phyloP scores from a whole-genome alignment of 2,113 vertebrate species.

The Murina feae region DNA sequence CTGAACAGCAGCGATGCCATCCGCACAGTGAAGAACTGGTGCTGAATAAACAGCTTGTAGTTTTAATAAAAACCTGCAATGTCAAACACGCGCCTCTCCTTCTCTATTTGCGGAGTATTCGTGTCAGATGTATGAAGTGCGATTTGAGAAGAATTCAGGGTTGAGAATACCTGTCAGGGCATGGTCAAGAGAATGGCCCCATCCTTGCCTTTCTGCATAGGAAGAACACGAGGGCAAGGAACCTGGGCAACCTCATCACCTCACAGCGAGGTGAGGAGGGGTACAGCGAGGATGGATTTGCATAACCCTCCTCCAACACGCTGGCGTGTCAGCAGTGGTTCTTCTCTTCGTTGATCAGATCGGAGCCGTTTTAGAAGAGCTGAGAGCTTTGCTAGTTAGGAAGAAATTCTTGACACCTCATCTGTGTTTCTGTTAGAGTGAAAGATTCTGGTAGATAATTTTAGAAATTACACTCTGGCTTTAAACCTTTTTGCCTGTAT shows the following conservation, averaged over 20 bases:
- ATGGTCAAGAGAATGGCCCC: neutral
- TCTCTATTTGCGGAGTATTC: neutral
- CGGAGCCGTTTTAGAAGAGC: slow-evolving; percentile 19
- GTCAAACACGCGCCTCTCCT: neutral
- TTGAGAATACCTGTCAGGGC: neutral
- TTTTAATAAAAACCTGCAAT: neutral
- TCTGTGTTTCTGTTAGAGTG: neutral
- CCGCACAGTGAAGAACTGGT: slow-evolving; percentile 5
- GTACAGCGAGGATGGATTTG: neutral
- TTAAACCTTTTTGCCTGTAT: neutral
- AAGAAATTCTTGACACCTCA: slow-evolving; percentile 45
- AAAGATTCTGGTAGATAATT: neutral
- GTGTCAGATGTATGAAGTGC: neutral
- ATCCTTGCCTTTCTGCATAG: neutral
- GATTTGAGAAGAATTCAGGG: neutral
- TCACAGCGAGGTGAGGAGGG: neutral
- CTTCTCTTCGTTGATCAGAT: neutral
- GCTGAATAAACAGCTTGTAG: slow-evolving; percentile 37
- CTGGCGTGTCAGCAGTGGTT: neutral
- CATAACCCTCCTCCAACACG: neutral
- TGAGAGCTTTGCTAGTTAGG: slow-evolving; percentile 5
- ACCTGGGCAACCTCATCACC: neutral
- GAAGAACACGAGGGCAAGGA: neutral
- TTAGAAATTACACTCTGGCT: neutral
- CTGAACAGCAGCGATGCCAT: neutral